phyloP scores from a whole-genome alignment of 2,888 invertebrate species.

The Helobdella robusta region DNA sequence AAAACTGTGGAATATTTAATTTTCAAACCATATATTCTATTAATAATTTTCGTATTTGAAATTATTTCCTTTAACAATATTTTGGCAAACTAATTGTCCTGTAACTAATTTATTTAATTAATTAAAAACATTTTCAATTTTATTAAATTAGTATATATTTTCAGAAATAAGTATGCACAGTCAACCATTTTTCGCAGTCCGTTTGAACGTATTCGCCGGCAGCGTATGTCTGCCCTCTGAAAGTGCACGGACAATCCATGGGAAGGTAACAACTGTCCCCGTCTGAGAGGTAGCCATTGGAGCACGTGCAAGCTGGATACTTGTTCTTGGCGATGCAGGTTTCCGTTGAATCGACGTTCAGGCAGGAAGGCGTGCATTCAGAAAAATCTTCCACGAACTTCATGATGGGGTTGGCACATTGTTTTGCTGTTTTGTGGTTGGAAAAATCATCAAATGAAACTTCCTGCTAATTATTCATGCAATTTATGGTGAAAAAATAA shows the following conservation, averaged over 20 bases:
- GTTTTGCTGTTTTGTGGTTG: constrained; percentile 7
- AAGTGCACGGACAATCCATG: constrained; percentile 16
- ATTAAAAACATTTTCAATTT: no score
- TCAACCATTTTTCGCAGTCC: constrained; percentile 22
- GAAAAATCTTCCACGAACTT: constrained; percentile 12
- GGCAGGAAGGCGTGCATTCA: constrained; percentile 7
- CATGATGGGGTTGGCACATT: constrained; percentile 10
- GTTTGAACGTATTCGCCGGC: constrained; percentile 20
- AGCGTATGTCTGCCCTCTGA: constrained; percentile 13
- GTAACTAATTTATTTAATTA: no score
- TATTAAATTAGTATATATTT: no score
- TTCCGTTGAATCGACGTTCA: not conserved
- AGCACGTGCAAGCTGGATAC: constrained; percentile 21
- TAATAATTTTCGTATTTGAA: no score
- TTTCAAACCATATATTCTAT: no score
- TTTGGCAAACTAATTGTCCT: no score
- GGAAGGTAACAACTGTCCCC: constrained; percentile 18
- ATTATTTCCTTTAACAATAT: no score
- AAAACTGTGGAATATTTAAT: constrained; percentile 36
- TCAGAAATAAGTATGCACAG: no score
- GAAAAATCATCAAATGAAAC: not conserved
- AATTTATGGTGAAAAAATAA: not conserved
- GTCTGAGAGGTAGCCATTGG: constrained; percentile 6
- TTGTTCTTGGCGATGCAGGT: not conserved
- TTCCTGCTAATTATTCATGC: not conserved